Percentiles rank a stretch among this genome's conserved stretches.
phyloP scores from a whole-genome alignment of 1,140 invertebrate genomes.

The Panagrolaimus sp. region DNA sequence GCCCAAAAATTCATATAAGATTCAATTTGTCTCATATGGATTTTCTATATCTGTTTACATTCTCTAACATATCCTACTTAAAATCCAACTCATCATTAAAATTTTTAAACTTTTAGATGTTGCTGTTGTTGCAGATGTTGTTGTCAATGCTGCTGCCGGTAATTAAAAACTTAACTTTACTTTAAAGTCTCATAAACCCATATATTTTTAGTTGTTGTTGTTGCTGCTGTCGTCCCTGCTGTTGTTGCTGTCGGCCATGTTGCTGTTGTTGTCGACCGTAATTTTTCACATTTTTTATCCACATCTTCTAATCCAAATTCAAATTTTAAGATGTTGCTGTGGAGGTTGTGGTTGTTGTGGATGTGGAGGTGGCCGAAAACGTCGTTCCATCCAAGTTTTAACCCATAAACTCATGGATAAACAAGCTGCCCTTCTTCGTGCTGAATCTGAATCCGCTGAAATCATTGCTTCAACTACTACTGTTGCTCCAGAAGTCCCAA shows the following conservation, averaged over 20 bases:
- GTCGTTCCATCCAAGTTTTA: slow-evolving; percentile 20
- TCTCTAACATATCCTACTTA: too few species aligned
- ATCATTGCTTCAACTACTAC: not conserved
- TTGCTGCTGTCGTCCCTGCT: not conserved
- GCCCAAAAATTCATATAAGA: too few species aligned
- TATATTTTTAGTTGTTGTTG: not conserved
- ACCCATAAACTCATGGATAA: slow-evolving; percentile 29
- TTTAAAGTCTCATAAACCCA: not conserved
- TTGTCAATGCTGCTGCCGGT: slow-evolving; percentile 16
- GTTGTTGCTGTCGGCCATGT: not conserved
- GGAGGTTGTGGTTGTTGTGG: slow-evolving; percentile 15
- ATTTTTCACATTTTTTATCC: not conserved
- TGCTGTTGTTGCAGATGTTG: slow-evolving; percentile 12
- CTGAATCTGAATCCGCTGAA: not conserved
- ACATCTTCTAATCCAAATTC: not conserved
- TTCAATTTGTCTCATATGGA: too few species aligned
- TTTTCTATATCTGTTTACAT: too few species aligned
- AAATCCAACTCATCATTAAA: too few species aligned
- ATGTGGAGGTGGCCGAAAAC: slow-evolving; percentile 22
- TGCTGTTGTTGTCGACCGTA: slow-evolving; percentile 11
- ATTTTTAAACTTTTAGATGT: not conserved
- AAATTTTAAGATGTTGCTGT: slow-evolving; percentile 15
- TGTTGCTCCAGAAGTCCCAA: not conserved
- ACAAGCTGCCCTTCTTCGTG: slow-evolving; percentile 16
- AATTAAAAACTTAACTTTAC: not conserved